Percentiles rank a stretch among this genome's conserved stretches.
Conservation (phyloP, 2,888 invertebrate species). For the Griposia aprilina region DNA sequence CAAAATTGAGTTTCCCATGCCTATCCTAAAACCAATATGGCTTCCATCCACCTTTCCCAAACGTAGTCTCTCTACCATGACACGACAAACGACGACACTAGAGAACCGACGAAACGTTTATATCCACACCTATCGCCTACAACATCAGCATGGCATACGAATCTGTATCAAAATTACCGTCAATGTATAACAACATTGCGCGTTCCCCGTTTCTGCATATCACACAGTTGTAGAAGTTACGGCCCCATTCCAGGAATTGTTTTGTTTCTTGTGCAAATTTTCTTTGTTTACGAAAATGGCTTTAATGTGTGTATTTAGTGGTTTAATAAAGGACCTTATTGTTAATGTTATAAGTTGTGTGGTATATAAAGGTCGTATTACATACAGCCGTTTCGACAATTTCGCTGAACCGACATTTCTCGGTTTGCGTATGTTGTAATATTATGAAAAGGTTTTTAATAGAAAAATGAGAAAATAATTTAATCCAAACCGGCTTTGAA, state of each 20-base stretch:
- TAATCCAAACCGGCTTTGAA: conserved; percentile 2
- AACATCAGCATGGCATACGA: conserved; percentile 43
- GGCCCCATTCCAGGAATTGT: conserved; percentile 57
- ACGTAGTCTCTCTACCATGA: conserved; percentile 38
- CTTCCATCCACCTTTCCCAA: conserved; percentile 53
- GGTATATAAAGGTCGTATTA: conserved; percentile 26
- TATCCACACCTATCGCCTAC: conserved; percentile 66
- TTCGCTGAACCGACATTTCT: background rate
- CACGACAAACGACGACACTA: conserved; percentile 23
- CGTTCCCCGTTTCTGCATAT: conserved; percentile 39
- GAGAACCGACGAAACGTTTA: conserved; percentile 60
- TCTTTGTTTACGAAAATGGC: conserved; percentile 63
- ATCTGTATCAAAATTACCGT: conserved; percentile 46
- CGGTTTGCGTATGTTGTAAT: background rate
- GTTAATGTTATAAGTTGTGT: conserved; percentile 52
- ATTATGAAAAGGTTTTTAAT: conserved; percentile 22
- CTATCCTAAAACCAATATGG: conserved; percentile 78
- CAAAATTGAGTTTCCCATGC: conserved; percentile 78
- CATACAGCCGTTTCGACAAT: background rate
- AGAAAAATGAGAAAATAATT: conserved; percentile 22
- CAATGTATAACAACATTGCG: conserved; percentile 57
- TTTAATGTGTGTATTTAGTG: conserved; percentile 62
- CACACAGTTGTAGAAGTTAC: conserved; percentile 50
- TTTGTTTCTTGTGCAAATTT: conserved; percentile 67
- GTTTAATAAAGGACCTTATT: conserved; percentile 60